Evolutionary conservation across 64 coral and sea anemone species (phyloP).

Genomic region (Stichodactyla helianthus): DNA sequence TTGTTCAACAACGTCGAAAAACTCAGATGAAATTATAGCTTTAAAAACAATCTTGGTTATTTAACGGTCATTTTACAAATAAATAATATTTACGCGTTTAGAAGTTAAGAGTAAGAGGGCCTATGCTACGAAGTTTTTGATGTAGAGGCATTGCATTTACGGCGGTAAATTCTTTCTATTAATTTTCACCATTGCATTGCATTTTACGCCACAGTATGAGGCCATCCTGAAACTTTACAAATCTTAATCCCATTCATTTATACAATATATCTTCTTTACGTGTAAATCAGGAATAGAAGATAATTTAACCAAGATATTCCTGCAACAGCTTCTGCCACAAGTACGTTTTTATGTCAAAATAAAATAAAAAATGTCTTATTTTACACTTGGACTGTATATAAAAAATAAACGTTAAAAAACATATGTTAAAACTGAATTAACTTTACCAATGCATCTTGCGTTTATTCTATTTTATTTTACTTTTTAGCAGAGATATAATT

Average conservation of each 20-base stretch:
- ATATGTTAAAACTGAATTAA: not conserved
- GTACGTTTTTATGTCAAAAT: not conserved
- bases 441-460: too few species aligned
- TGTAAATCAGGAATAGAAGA: too few species aligned
- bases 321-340: too few species aligned
- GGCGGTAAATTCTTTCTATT: not conserved
- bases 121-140: too few species aligned
- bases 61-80: slow-evolving; percentile 4
- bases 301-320: too few species aligned
- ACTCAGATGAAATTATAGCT: not conserved
- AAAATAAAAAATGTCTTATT: not conserved
- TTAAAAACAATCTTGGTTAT: slow-evolving; percentile 2
- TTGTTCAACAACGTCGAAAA: slow-evolving; percentile 3
- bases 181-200: not conserved
- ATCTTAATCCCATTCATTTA: not conserved
- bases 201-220: not conserved
- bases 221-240: not conserved
- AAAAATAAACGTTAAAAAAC: not conserved
- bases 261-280: not conserved
- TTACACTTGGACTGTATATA: not conserved
- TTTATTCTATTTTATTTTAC: too few species aligned
- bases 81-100: not conserved
- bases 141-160: not conserved
- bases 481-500: not conserved
- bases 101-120: too few species aligned